Evolutionary conservation across 2,888 invertebrate species (phyloP), one percentile per base, ranked within the genome.

Genomic region (Dolomedes plantarius): DNA sequence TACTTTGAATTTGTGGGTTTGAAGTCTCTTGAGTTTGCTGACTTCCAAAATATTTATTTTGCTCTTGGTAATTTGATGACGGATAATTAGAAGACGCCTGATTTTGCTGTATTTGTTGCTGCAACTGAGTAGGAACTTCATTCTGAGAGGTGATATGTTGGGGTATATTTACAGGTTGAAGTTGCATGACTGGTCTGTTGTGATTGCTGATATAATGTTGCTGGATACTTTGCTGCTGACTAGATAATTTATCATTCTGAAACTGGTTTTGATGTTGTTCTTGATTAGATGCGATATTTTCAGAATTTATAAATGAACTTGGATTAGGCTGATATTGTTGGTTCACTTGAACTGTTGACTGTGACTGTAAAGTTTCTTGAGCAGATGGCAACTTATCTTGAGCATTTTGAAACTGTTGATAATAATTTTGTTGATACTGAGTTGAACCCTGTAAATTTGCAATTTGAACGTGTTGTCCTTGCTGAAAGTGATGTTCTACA

Each of bases 131-230:
- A 56, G 56, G 56, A 56, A 56, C 56, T 56, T 56, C 56, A 56
- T 56, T 23, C 23, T 56, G 56, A 16, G 56, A 23, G 16, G 23
- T 7, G n/a, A 16, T 5, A 11, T 56, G 23, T 2, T 23, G 6
- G 5, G 19, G 23, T 6, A 23, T 56, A 56, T 56, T 56, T 56
- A 39, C 65, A 23, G 23, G 7, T 39, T 68, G 65, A 1, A 50
- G 9, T 29, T 41, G 41, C 5, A 13, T 1, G 2, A 19, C 13
- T 39, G 73, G 74, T 16, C 39, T 39, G 62, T 75, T 69, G n/a
- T 75, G 81, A 69, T 75, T 81, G 68, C 73, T 80, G 1, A 81
- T 41, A 19, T 46, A 72, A n/a, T 68, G 41, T n/a, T 56, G 62
- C 0, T 81, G 81, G 19, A 11, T 19, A 23, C 27, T 62, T n/a